phyloP scores from a whole-genome alignment of 1,140 invertebrate genomes.

The Chrysopa pallens region DNA sequence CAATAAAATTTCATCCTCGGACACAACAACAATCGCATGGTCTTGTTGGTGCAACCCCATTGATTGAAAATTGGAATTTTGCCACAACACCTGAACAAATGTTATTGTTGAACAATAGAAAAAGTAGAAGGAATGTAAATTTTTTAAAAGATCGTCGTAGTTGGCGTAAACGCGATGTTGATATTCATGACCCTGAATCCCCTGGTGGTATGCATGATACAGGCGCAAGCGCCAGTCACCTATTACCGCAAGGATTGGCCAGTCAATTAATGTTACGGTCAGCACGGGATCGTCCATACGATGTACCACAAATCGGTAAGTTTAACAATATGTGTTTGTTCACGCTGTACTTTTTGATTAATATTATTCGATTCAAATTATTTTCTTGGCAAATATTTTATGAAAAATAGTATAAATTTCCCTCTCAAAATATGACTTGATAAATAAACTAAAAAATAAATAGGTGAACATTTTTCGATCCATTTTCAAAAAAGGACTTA shows the following conservation, averaged over 20 bases:
- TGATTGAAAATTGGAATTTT: too few species aligned
- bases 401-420: background rate
- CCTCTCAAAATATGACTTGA: too few species aligned
- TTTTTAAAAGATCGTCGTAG: background rate
- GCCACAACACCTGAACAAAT: too few species aligned
- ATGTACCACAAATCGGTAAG: constrained; percentile 53
- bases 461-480: too few species aligned
- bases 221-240: background rate
- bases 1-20: too few species aligned
- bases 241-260: constrained; percentile 20
- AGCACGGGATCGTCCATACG: constrained; percentile 41
- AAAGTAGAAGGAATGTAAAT: too few species aligned
- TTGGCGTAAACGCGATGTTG: background rate
- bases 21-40: too few species aligned
- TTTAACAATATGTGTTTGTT: constrained; percentile 6
- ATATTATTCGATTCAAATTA: background rate
- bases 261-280: constrained; percentile 43
- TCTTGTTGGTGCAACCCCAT: too few species aligned
- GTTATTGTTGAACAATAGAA: too few species aligned
- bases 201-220: constrained; percentile 6
- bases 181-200: background rate
- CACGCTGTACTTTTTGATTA: constrained; percentile 1
- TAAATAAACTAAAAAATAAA: too few species aligned
- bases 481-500: too few species aligned
- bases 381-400: background rate